Evolutionary conservation across 1,140 invertebrate genomes (phyloP).

Genomic region (Drosophila repleta): DNA sequence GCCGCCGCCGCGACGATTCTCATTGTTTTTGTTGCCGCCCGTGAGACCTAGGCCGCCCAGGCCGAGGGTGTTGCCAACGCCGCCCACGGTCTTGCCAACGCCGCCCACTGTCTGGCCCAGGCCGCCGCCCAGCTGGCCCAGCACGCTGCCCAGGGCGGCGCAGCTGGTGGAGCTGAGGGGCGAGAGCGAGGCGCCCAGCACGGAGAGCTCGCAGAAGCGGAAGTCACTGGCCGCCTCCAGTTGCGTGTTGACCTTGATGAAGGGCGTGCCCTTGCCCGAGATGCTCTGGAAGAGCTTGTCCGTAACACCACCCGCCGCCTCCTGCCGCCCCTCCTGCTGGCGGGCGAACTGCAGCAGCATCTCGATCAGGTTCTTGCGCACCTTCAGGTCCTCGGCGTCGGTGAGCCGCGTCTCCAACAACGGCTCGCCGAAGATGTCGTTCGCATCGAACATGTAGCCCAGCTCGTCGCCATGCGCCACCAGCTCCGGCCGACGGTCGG

Average conservation of each 20-base stretch:
- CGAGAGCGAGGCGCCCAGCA: constrained; percentile 86
- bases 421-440: constrained; percentile 86
- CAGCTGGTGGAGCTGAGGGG: constrained; percentile 85
- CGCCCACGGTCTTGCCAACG: constrained; percentile 48
- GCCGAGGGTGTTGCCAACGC: constrained; percentile 42
- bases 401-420: constrained; percentile 79
- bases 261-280: constrained; percentile 84
- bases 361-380: constrained; percentile 87
- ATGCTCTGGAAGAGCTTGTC: constrained; percentile 84
- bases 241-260: constrained; percentile 85
- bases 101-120: constrained; percentile 49
- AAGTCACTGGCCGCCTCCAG: constrained; percentile 85
- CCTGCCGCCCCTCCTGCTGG: not conserved
- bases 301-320: constrained; percentile 50
- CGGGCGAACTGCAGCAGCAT: constrained; percentile 88
- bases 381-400: constrained; percentile 85
- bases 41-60: constrained; percentile 29
- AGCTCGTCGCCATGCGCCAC: constrained; percentile 88
- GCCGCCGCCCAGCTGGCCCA: constrained; percentile 58
- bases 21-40: constrained; percentile 12
- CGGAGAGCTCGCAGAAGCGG: constrained; percentile 87
- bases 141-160: constrained; percentile 60
- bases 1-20: constrained; percentile 29
- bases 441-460: constrained; percentile 88
- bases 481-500: constrained; percentile 72